A percentile compares a stretch with the other conserved stretches of the same genome.
Conservation (phyloP, 2,113 vertebrate species). For the Rhinolophus sinicus region DNA sequence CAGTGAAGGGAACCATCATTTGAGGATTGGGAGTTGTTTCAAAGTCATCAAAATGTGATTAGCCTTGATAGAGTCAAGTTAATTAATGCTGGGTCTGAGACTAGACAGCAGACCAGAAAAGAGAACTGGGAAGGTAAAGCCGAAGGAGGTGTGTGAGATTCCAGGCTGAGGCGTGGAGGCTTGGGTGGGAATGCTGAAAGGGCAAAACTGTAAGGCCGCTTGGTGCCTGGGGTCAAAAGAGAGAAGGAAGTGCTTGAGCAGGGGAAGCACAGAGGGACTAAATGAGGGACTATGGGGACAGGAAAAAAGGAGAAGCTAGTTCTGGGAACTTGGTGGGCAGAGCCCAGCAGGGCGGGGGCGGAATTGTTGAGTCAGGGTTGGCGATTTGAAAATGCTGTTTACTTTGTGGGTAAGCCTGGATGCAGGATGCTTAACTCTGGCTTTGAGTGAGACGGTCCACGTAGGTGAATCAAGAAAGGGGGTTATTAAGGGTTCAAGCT, state of each 20-base stretch:
- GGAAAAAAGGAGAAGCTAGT: neutral
- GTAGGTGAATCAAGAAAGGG: constrained; percentile 2
- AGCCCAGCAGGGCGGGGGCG: neutral
- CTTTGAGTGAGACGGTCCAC: neutral
- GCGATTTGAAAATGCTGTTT: neutral
- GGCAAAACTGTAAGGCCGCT: neutral
- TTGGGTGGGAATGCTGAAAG: neutral
- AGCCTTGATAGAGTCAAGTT: neutral
- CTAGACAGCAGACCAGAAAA: neutral
- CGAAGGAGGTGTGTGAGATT: neutral
- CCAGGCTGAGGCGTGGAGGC: no score
- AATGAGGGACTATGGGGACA: no score
- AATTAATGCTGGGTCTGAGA: neutral
- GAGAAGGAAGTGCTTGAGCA: neutral
- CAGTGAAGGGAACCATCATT: neutral
- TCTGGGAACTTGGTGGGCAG: neutral
- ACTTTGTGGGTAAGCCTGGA: neutral
- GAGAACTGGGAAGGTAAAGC: neutral
- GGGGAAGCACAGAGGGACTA: neutral
- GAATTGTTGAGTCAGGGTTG: neutral
- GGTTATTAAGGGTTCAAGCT: neutral
- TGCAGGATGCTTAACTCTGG: neutral
- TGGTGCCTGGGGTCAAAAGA: neutral
- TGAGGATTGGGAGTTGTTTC: neutral
- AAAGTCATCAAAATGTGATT: neutral